These are phyloP conservation scores for Pangasius djambal DNA, from an alignment of 2,797 vertebrate genomes.

Conservation along the genomic window DNA sequence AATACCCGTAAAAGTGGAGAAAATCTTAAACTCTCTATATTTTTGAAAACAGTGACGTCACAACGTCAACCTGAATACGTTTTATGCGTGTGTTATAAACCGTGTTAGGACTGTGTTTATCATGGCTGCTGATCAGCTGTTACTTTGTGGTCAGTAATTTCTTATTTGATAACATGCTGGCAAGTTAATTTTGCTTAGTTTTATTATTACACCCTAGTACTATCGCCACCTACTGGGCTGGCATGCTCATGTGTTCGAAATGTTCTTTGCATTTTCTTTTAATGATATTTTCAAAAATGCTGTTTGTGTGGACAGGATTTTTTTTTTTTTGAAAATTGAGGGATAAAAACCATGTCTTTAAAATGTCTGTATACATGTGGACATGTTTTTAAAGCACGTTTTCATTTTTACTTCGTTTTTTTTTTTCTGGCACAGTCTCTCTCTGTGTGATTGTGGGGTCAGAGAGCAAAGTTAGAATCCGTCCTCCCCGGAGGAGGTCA, in stretches of 20 bases:
- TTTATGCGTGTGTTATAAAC: not conserved
- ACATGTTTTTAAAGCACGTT: not conserved
- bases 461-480: conserved; percentile 30
- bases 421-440: not conserved
- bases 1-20: not conserved
- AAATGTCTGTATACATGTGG: not conserved
- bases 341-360: not conserved
- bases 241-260: not conserved
- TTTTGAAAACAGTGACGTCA: not conserved
- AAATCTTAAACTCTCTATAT: not conserved
- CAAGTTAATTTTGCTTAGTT: not conserved
- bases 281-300: not conserved
- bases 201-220: not conserved
- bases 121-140: too few relatives aligned
- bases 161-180: not conserved
- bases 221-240: not conserved
- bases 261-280: not conserved
- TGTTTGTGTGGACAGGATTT: not conserved
- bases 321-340: not conserved
- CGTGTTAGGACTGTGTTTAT: not conserved
- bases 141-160: not conserved
- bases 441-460: conserved; percentile 30
- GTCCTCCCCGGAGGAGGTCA: conserved; percentile 41
- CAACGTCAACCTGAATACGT: not conserved
- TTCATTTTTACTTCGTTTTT: not conserved